Evolutionary conservation across 2,113 vertebrate species (phyloP), one percentile per base, ranked within the genome.

Genomic region (Microtus ochrogaster): DNA sequence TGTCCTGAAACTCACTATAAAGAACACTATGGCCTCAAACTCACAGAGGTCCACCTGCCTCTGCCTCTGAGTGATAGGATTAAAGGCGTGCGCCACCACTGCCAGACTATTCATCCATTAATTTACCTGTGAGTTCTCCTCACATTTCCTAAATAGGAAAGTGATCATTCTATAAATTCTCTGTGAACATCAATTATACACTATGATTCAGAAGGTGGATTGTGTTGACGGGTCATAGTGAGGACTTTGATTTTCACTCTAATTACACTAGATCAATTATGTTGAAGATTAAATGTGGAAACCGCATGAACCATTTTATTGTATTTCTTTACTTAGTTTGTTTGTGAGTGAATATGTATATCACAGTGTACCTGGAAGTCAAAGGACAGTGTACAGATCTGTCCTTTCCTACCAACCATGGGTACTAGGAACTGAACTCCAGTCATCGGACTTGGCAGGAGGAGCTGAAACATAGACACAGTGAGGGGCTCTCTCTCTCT

Each of bases 81-180:
- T 73, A 73, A 72, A 39, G n/a, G 19, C 8, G 0, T 73, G n/a
- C 0, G 2, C 66, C 30, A 68, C 30, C n/a, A 73, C n/a, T 8
- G 17, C 70, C 70, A 19, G 16, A 7, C 68, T 72, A 84, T 89
- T 90, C 22, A 96, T 89, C 39, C 16, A 74, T 58, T 74, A 19
- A 33, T 89, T 89, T 22, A 28, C 36, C 36, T 92, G 44, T 79
- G 78, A 95, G 92, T 66, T 88, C 58, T 88, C 65, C 58, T 88
- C 65, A 61, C 24, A 65, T 66, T 63, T 66, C 52, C 63, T 89
- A 30, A 94, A 85, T 92, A 84, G 44, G 5, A 73, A 84, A 81
- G 14, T 81, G 78, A n/a, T 81, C 19, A 55, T 55, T 52, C 68
- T 72, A n/a, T 72, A 72, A 16, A 4, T n/a, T 21, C 78, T 55